phyloP scores from a whole-genome alignment of 53 echinoderm and acorn worm species.

The Actinopyga echinites region DNA sequence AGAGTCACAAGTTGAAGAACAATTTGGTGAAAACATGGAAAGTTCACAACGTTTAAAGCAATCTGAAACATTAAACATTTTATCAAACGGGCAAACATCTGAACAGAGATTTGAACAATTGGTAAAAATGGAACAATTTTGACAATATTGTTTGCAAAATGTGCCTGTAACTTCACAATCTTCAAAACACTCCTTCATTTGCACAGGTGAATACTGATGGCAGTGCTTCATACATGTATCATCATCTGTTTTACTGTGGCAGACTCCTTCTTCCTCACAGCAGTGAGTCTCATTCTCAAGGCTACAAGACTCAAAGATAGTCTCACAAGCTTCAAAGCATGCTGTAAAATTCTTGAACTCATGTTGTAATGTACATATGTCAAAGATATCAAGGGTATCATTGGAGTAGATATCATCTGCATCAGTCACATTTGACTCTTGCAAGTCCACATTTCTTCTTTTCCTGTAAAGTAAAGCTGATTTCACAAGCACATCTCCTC shows the following conservation, averaged over 20 bases:
- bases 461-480: neutral
- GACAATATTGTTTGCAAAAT: neutral
- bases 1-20: conserved; percentile 52
- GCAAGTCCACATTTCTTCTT: neutral
- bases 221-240: neutral
- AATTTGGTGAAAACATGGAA: conserved; percentile 27
- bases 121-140: neutral
- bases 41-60: conserved; percentile 49
- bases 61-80: conserved; percentile 1
- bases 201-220: neutral
- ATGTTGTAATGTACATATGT: neutral
- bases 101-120: conserved; percentile 4
- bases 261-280: neutral
- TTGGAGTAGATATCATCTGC: neutral
- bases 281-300: neutral
- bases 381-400: neutral
- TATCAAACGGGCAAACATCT: conserved; percentile 9
- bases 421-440: neutral
- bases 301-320: neutral
- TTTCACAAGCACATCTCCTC: no score
- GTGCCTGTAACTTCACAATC: neutral
- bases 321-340: neutral
- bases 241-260: neutral
- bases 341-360: neutral
- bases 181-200: neutral